Base-by-base conservation (phyloP, 2,113 vertebrate species). In the Rana temporaria region DNA sequence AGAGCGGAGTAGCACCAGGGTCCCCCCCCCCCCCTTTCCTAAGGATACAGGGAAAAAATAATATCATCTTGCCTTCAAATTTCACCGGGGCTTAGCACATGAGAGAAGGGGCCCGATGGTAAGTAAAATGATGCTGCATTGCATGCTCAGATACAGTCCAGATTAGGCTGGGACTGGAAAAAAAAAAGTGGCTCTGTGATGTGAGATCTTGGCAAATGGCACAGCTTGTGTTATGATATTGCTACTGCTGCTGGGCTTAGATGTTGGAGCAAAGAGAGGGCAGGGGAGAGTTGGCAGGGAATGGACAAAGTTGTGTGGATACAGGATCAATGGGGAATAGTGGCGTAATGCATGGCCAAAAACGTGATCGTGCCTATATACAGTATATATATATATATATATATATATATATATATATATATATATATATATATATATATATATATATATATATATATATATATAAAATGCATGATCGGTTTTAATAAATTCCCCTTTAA, bases 91-190 rank as follows among this genome's bases (percentile, higher is more conserved):
- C 85, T 87, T 78, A 86, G 85, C 87, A 84, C 62, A 74, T 75
- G 76, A 20, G 22, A 57, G 78, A 67, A 52, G 82, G 88, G 87
- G 32, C 70, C 63, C 56, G 86, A 93, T 93, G 93, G 91, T 93
- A 85, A 91, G 90, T 90, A 78, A 74, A 52, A 18, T 81, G 70
- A 79, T 78, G 78, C 82, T 85, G 70, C 17, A 55, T 18, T 66
- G n/a, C n/a, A 24, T 15, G 17, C 12, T 11, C 18, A 30, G 18
- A 81, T 78, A 66, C 17, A 24, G 38, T 42, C n/a, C 11, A 63
- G 32, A 42, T 17, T 30, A 64, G 60, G 17, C 72, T 60, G 55
- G 71, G 57, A 80, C 22, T 70, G 66, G 56, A 11, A 19, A 30
- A 7, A 32, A 24, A 32, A 6, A 56, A 70, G 30, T 59, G 48